Conservation (phyloP, 2,113 vertebrate genomes). For the Bubo blakistoni region DNA sequence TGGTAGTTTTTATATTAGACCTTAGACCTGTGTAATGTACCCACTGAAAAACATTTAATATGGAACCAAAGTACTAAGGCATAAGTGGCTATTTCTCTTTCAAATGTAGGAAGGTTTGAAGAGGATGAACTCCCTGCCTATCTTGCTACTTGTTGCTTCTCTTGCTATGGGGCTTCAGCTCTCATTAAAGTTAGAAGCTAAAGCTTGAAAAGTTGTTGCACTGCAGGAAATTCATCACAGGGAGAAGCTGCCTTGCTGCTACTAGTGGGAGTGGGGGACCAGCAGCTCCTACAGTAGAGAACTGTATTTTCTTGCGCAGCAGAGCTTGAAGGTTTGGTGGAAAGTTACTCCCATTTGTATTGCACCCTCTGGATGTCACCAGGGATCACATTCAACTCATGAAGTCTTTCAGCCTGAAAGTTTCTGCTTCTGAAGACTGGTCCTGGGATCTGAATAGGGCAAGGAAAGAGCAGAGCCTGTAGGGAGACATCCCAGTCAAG, state of each 20-base stretch:
- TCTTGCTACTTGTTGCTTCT: not conserved
- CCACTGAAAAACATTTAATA: not conserved
- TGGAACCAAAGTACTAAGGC: not conserved
- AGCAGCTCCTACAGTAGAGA: not conserved
- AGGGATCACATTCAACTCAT: not conserved
- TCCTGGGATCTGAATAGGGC: not conserved
- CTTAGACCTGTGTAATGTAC: not conserved
- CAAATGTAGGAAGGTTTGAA: not conserved
- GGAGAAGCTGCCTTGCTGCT: not conserved
- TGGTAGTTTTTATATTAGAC: not conserved
- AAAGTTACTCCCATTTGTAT: not conserved
- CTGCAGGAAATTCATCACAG: not conserved
- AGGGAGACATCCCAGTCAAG: not conserved
- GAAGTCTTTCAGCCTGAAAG: not conserved
- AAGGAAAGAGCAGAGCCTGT: not conserved
- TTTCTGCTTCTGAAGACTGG: not conserved
- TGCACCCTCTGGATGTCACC: not conserved
- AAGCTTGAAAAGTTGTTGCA: not conserved
- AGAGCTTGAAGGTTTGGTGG: not conserved
- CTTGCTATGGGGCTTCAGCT: not conserved
- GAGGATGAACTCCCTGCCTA: not conserved
- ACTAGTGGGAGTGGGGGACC: not conserved
- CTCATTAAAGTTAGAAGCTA: not conserved
- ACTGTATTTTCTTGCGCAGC: not conserved
- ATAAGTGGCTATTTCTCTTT: not conserved